Base-by-base conservation (phyloP, 2,888 invertebrate species). In the Caenorhabditis sp. region DNA sequence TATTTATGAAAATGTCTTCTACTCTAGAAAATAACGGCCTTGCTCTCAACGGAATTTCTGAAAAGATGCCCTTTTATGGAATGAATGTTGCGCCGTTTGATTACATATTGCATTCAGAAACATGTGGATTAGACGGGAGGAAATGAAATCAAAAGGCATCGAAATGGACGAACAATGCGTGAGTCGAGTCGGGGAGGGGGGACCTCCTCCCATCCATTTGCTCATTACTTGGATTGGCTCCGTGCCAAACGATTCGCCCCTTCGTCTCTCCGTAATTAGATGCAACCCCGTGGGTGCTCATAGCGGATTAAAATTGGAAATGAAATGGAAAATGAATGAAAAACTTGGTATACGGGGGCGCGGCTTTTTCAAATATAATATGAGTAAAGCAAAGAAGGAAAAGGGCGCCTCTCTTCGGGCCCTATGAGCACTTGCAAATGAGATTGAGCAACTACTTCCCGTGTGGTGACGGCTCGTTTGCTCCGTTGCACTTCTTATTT, bases 401-500 rank as follows among this genome's bases (percentile, higher is more conserved):
- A 51, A 35, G 32, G 32, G 26, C 35, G 40, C 35, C 56, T 35
- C 56, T 18, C 32, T 32, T 32, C n/a, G n/a, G n/a, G n/a, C n/a
- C n/a, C 47, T 47, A 62, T 56, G 56, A 61, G 37, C 35, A 53
- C 28, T 24, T 61, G 44, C 35, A 70, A 70, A 70, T 70, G 70
- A 70, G 70, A 70, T 70, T 70, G 69, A 44, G 50, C 24, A 40
- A 55, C 68, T 47, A 53, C 61, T 70, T 67, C 67, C 67, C 53
- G 40, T 61, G 40, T 61, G 61, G 61, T 61, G 51, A 51, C 35
- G 28, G 26, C 37, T 61, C 60, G 20, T 47, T 53, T 67, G 51
- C 70, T 70, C 53, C 60, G 70, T 61, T 70, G 61, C 70, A 70
- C 61, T 70, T 61, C 32, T 70, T 60, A 70, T 70, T 69, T 69